A percentile compares a stretch with the other conserved stretches of the same genome.
Evolutionary conservation across 1,140 invertebrate species (phyloP).

Genomic region (Neelides sp.): DNA sequence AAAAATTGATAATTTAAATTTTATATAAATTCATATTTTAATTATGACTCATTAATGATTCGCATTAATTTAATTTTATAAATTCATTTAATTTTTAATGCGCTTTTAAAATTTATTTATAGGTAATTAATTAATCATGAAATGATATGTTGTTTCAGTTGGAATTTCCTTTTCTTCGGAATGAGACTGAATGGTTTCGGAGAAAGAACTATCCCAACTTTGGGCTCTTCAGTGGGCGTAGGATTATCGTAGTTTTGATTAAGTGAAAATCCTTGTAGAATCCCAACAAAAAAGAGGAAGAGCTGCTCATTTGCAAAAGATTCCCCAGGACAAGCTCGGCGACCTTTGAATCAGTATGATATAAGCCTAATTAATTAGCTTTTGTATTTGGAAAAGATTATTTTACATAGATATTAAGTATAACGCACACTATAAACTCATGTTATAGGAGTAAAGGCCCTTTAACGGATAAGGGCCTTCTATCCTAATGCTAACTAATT

Average conservation of each 20-base stretch:
- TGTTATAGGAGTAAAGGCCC: too few species aligned
- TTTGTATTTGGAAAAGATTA: too few species aligned
- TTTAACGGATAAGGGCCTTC: too few species aligned
- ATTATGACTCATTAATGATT: too few species aligned
- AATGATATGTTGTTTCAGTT: not conserved
- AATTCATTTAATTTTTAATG: too few species aligned
- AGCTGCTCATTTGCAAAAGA: conserved; percentile 25
- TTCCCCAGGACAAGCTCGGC: conserved; percentile 28
- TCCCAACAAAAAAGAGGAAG: conserved; percentile 22
- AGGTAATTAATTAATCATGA: not conserved
- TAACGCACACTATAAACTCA: too few species aligned
- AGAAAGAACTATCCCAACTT: conserved; percentile 22
- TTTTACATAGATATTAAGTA: too few species aligned
- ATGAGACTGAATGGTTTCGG: conserved; percentile 18
- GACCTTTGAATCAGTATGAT: conserved; percentile 19
- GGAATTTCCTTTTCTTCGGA: not conserved
- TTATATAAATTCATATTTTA: too few species aligned
- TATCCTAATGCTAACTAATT: too few species aligned
- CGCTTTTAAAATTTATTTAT: not conserved
- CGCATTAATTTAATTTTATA: too few species aligned
- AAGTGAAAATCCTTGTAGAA: conserved; percentile 26
- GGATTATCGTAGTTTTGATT: not conserved
- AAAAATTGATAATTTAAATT: too few species aligned
- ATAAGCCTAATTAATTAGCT: too few species aligned
- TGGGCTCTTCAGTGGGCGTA: conserved; percentile 15